Conservation (phyloP, 1,140 invertebrate genomes). For the Dinoponera quadriceps region DNA sequence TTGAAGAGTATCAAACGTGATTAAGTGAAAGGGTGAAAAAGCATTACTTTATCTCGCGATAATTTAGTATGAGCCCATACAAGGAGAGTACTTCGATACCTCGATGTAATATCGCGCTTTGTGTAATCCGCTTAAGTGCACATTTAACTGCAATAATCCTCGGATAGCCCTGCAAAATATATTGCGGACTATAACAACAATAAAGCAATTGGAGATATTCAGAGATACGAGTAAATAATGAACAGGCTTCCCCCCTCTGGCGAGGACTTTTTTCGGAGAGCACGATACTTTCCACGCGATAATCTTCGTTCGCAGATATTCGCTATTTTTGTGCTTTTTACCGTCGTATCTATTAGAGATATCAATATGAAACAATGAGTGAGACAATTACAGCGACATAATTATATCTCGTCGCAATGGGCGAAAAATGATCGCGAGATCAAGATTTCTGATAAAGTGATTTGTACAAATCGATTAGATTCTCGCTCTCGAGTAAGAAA, state of each 20-base stretch:
- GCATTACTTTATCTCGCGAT: slow-evolving; percentile 33
- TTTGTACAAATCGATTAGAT: slow-evolving; percentile 1
- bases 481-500: neutral
- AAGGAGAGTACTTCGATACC: slow-evolving; percentile 21
- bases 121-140: slow-evolving; percentile 39
- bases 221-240: slow-evolving; percentile 26
- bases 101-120: slow-evolving; percentile 26
- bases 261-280: neutral
- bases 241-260: neutral
- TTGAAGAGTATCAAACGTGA: slow-evolving; percentile 8
- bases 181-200: slow-evolving; percentile 35
- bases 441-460: neutral
- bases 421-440: neutral
- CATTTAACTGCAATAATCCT: slow-evolving; percentile 48
- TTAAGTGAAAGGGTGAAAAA: no score
- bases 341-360: neutral
- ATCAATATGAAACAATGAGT: neutral
- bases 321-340: neutral
- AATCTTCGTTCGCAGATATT: neutral
- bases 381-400: no score
- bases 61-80: slow-evolving; percentile 21
- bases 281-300: neutral
- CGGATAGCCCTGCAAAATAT: slow-evolving; percentile 36
- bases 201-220: slow-evolving; percentile 26
- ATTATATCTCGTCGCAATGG: neutral